phyloP scores from a whole-genome alignment of 2,113 vertebrate species.

The Rhipidura dahli region DNA sequence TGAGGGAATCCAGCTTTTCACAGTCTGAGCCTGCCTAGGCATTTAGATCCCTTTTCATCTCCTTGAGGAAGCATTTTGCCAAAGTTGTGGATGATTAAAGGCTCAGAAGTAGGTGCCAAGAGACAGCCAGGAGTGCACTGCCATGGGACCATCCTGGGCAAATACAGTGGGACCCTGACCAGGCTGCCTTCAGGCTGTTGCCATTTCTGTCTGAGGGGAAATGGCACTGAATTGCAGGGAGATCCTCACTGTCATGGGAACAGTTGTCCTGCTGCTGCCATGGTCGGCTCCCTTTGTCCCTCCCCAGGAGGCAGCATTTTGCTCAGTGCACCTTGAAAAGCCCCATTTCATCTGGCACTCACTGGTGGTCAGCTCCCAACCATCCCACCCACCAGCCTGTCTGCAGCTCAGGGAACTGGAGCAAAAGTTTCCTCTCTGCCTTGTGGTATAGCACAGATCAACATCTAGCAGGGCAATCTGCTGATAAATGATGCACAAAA shows the following conservation, averaged over 20 bases:
- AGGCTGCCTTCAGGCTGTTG: background rate
- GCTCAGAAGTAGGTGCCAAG: background rate
- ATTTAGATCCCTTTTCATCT: conserved; percentile 18
- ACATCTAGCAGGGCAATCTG: background rate
- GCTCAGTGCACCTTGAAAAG: background rate
- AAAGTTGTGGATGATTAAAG: accelerated
- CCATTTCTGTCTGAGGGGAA: background rate
- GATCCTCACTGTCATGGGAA: background rate
- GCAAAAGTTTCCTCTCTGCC: background rate
- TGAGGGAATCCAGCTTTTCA: background rate
- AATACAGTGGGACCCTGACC: accelerated
- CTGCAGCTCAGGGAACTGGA: background rate
- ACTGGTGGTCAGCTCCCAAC: accelerated
- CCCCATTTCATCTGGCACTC: background rate
- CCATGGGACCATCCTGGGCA: accelerated
- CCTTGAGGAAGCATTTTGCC: background rate
- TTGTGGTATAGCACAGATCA: accelerated
- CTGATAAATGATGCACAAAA: background rate
- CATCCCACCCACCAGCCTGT: background rate
- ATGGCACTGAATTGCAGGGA: background rate
- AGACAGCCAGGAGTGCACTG: background rate
- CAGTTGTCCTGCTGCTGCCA: background rate
- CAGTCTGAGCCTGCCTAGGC: background rate
- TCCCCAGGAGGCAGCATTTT: background rate
- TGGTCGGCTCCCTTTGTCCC: accelerated